These are phyloP conservation scores for Sus scrofa DNA, from an alignment of 2,113 vertebrate genomes.

Conservation along the genomic window T2T-Sscrofa CM000813.6:155500001-155500500, in stretches of 20 bases:
- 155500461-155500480: not conserved
- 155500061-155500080: not conserved
- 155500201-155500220: not conserved
- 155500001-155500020: not conserved
- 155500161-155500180: not conserved
- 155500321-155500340: not conserved
- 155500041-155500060: not conserved
- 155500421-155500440: not conserved
- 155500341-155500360: not conserved
- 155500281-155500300: not conserved
- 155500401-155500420: not conserved
- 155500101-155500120: not conserved
- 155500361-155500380: not conserved
- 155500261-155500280: constrained; percentile 38
- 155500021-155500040: not conserved
- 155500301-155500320: not conserved
- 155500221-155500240: not conserved
- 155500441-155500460: not conserved
- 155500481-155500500: not conserved
- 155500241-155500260: not conserved
- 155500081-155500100: not conserved
- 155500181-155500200: not conserved
- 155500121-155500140: not conserved
- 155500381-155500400: not conserved
- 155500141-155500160: not conserved